Evolutionary conservation across 2,888 invertebrate species (phyloP).

Genomic region (Synanthedon vespiformis): DNA sequence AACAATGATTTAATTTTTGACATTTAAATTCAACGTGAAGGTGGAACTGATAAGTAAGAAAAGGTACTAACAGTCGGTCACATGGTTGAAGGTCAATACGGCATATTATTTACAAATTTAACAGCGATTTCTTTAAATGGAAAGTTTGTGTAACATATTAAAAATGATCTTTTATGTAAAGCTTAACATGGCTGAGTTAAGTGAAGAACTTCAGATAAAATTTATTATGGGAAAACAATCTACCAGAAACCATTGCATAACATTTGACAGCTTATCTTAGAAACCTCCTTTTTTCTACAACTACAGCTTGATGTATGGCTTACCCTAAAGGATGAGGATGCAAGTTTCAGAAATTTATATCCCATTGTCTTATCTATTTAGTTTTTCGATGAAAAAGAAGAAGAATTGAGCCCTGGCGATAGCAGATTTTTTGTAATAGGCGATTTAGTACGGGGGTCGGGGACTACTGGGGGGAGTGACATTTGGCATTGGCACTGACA

Average conservation of each 20-base stretch:
- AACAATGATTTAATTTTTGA: too few species aligned
- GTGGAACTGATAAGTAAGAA: conserved; percentile 13
- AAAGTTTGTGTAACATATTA: too few species aligned
- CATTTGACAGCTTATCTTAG: conserved; percentile 22
- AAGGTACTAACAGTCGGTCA: conserved; percentile 35
- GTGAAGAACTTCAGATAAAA: not conserved
- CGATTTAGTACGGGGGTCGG: too few species aligned
- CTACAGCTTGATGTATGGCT: conserved; percentile 13
- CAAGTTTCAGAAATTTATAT: conserved; percentile 53
- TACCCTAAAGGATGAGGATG: conserved; percentile 53
- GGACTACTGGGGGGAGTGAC: too few species aligned
- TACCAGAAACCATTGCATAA: conserved; percentile 28
- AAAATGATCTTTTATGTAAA: too few species aligned
- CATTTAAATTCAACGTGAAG: too few species aligned
- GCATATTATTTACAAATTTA: not conserved
- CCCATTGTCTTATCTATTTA: conserved; percentile 31
- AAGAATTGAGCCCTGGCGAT: conserved; percentile 35
- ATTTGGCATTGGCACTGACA: too few species aligned
- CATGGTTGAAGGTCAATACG: conserved; percentile 53
- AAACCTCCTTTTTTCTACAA: not conserved
- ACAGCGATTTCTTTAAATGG: too few species aligned
- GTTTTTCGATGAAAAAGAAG: conserved; percentile 9
- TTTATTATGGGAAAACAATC: not conserved
- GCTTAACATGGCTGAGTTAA: not conserved
- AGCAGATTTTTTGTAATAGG: conserved; percentile 1